These are phyloP conservation scores for Marmota monax DNA, from an alignment of 2,113 vertebrate species.

Conservation along the genomic window DNA sequence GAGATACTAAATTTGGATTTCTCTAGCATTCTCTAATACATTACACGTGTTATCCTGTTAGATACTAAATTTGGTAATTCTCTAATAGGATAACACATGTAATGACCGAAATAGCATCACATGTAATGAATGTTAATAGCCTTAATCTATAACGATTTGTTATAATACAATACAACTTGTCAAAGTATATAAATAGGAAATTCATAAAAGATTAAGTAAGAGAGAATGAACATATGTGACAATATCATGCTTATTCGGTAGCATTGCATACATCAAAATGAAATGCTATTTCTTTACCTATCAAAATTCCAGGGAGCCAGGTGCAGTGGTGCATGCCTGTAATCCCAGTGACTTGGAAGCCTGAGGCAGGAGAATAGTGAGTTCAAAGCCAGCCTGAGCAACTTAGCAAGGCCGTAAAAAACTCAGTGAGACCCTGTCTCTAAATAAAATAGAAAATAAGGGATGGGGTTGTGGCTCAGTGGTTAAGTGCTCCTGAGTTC, in stretches of 20 bases:
- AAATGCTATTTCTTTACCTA: neutral
- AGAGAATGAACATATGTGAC: neutral
- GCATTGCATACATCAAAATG: neutral
- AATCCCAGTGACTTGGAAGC: no score
- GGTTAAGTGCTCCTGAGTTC: no score
- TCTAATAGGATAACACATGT: neutral
- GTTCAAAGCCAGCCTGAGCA: no score
- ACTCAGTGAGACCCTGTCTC: no score
- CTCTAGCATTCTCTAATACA: no score
- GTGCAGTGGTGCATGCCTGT: no score
- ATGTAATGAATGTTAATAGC: neutral
- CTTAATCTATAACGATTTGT: neutral
- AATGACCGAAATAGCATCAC: no score
- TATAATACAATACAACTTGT: neutral
- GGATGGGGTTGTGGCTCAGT: no score
- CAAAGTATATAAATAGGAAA: neutral
- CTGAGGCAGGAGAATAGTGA: no score
- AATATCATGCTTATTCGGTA: neutral
- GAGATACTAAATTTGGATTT: neutral
- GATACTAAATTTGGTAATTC: neutral
- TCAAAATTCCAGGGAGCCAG: neutral
- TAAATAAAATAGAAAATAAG: no score
- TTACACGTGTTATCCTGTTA: no score
- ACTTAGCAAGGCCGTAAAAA: no score
- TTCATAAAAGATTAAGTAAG: constrained; percentile 15